Evolutionary conservation across 1,140 invertebrate species (phyloP).

Genomic region (Trialeurodes vaporariorum): DNA sequence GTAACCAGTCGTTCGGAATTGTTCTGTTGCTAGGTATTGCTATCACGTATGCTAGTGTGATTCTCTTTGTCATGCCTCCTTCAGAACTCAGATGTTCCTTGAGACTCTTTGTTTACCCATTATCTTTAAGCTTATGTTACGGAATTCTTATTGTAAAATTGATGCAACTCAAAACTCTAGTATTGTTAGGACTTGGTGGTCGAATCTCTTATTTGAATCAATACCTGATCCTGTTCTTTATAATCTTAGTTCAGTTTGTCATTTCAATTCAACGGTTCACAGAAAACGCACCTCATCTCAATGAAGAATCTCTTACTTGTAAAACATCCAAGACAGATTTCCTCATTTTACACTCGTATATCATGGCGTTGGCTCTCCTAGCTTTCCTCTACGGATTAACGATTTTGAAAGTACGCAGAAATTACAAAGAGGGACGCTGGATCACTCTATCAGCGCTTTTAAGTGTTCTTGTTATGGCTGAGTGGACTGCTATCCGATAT

Average conservation of each 20-base stretch:
- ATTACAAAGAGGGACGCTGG: constrained; percentile 33
- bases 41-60: constrained; percentile 34
- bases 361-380: constrained; percentile 27
- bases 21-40: constrained; percentile 37
- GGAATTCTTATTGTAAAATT: constrained; percentile 33
- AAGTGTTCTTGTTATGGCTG: constrained; percentile 28
- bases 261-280: constrained; percentile 33
- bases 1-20: constrained; percentile 38
- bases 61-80: constrained; percentile 36
- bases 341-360: constrained; percentile 30
- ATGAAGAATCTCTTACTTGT: constrained; percentile 20
- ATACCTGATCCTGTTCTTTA: constrained; percentile 33
- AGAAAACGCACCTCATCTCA: constrained; percentile 7
- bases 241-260: constrained; percentile 31
- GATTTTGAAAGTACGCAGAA: constrained; percentile 30
- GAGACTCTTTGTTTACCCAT: constrained; percentile 28
- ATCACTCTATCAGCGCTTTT: constrained; percentile 28
- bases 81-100: constrained; percentile 31
- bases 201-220: constrained; percentile 33
- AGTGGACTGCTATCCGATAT: constrained; percentile 28
- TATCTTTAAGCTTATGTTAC: constrained; percentile 29
- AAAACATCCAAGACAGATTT: constrained; percentile 24
- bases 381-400: constrained; percentile 30
- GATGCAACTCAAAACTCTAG: constrained; percentile 33
- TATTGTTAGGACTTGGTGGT: constrained; percentile 33